Base-by-base conservation (phyloP, 2,797 vertebrate genomes). In the Triplophysa yarkandensis region DNA sequence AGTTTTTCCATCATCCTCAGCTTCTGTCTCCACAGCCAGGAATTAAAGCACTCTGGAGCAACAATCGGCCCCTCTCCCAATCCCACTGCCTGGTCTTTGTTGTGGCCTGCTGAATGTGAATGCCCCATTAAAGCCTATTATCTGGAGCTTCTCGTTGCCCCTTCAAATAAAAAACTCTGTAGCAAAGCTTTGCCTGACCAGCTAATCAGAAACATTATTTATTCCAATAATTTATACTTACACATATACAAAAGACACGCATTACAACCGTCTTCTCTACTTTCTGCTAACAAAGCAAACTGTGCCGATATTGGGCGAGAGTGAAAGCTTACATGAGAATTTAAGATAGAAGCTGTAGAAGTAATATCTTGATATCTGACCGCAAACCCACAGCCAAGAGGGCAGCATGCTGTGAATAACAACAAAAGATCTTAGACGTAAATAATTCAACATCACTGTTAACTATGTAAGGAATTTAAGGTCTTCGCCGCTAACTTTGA, bases 111-210 rank as follows among this genome's bases (percentile, higher is more conserved):
- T 83, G 81, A 86, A 85, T 85, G 79, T 81, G 82, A 86, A 86
- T 86, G 79, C 83, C 85, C 83, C 83, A 86, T 84, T 87, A 86
- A 86, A 84, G 85, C 85, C 84, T 86, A 85, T 87, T 87, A 85
- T 85, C 82, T 84, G 83, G 36, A 83, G 75, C 85, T 80, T 60
- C 80, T 84, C 76, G 77, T 84, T 77, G 75, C 75, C 58, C 72
- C 58, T 61, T 80, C 54, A 73, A 68, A 36, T 9, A 36, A 77
- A 76, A 58, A 73, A 50, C 70, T 54, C 69, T 60, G 67, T 80
- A 36, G 36, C 28, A 74, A 77, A 78, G 62, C 78, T 80, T 79
- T 77, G 77, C 65, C 69, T 80, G 58, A 58, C 71, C 69, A 48
- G 54, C 71, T 81, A 84, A 84, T 84, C 81, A 81, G 77, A 78